These are phyloP conservation scores for Mactromeris polynyma DNA, from an alignment of 2,888 invertebrate species.

Conservation along the genomic window DNA sequence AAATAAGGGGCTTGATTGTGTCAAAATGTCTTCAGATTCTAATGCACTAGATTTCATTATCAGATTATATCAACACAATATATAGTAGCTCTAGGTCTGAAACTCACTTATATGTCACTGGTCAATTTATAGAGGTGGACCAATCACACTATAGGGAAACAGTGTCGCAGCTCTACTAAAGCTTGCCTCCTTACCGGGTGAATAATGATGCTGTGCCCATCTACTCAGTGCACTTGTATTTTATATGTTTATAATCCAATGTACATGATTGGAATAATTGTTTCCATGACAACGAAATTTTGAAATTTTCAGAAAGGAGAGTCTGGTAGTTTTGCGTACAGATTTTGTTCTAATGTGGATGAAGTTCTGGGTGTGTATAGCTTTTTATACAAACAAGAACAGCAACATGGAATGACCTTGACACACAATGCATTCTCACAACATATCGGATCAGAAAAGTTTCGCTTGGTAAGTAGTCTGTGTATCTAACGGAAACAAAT, in stretches of 20 bases:
- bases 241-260: neutral
- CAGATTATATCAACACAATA: no score
- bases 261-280: neutral
- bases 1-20: no score
- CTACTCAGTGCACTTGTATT: no score
- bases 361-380: constrained; percentile 79
- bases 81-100: no score
- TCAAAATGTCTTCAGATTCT: no score
- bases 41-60: no score
- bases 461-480: neutral
- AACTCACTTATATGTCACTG: no score
- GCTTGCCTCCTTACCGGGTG: no score
- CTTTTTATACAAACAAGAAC: constrained; percentile 74
- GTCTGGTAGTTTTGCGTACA: constrained; percentile 67
- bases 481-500: neutral
- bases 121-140: no score
- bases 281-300: neutral
- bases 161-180: no score
- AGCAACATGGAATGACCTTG: constrained; percentile 67
- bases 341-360: constrained; percentile 78
- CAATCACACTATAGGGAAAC: no score
- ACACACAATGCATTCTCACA: constrained; percentile 64
- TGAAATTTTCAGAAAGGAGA: constrained; percentile 55
- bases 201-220: no score
- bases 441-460: constrained; percentile 78